Evolutionary conservation across 2,797 vertebrate genomes (phyloP), one percentile per base, ranked within the genome.

Genomic region (Rachycentron canadum): DNA sequence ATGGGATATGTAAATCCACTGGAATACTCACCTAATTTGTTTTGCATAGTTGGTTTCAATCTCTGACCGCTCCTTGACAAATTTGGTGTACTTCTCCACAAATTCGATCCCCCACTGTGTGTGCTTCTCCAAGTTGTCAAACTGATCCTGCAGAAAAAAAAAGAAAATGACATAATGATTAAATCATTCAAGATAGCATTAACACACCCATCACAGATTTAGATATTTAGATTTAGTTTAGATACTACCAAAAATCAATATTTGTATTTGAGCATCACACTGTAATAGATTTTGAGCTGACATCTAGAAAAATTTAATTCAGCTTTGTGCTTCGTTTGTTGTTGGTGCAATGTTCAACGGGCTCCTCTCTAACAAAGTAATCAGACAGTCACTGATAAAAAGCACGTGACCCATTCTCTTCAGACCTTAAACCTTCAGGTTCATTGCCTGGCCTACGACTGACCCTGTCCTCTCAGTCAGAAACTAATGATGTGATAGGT

Each of bases 121-220:
- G 62, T 99, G 98, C 92, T 98, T 99, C 94, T 99, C 98, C 92
- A 99, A 94, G 95, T 97, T 99, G 94, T 99, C 98, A 97, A 99
- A 99, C 92, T 99, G 98, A 96, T 99, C 98, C 98, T 99, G 95
- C 40, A 79, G 75, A 84, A 78, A 78, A 84, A 78, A 78, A 7
- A 32, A 36, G n/a, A 63, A 70, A 25, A 81, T 25, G 40, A 34
- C 0, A 4, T 2, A 2, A 36, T 68, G 52, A 81, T 73, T 56
- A 84, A 23, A 56, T 61, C 47, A 74, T 12, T 57, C 2, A 55
- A 16, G n/a, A 55, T 0, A 25, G 7, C 2, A 28, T 7, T 21
- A 45, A 19, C 43, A 1, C 17, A 19, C 5, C 17, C 7, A 38
- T 36, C 2, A 28, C 38, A 36, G 25, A n/a, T n/a, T n/a, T n/a